Conservation (phyloP, 2,797 vertebrate species). For the Lithobates pipiens region DNA sequence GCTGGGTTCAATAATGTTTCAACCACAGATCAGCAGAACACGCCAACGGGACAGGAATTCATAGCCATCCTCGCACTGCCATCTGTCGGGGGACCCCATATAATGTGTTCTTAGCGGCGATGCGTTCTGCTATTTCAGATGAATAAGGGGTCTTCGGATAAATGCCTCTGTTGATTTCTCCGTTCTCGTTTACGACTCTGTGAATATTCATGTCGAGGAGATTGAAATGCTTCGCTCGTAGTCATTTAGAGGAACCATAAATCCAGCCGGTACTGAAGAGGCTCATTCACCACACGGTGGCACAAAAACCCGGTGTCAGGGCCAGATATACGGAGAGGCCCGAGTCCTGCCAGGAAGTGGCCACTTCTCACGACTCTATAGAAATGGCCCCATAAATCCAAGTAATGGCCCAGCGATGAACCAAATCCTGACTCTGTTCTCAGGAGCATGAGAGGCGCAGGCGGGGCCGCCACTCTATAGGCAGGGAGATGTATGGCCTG, state of each 20-base stretch:
- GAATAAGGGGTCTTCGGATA: not conserved
- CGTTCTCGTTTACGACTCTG: not conserved
- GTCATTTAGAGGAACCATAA: not conserved
- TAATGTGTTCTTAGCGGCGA: too few relatives aligned
- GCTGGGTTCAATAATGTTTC: too few relatives aligned
- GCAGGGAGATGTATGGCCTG: not conserved
- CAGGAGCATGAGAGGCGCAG: not conserved
- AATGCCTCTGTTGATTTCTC: not conserved
- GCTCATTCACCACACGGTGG: not conserved
- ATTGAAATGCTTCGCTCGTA: slow-evolving; percentile 13
- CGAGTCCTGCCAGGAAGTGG: not conserved
- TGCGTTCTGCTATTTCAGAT: too few relatives aligned
- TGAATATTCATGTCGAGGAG: slow-evolving; percentile 24
- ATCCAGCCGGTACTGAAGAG: not conserved
- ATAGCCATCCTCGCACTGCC: too few relatives aligned
- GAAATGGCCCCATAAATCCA: slow-evolving; percentile 37
- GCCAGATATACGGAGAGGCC: not conserved
- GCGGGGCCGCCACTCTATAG: not conserved
- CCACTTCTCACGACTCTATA: not conserved
- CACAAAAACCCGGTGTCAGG: not conserved
- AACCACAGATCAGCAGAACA: too few relatives aligned
- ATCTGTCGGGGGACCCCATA: too few relatives aligned
- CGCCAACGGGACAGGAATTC: too few relatives aligned
- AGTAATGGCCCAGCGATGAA: slow-evolving; percentile 6
- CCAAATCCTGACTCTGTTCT: slow-evolving; percentile 60